These are phyloP conservation scores for Diorhabda elongata DNA, from an alignment of 1,140 invertebrate species.

Conservation along the genomic window DNA sequence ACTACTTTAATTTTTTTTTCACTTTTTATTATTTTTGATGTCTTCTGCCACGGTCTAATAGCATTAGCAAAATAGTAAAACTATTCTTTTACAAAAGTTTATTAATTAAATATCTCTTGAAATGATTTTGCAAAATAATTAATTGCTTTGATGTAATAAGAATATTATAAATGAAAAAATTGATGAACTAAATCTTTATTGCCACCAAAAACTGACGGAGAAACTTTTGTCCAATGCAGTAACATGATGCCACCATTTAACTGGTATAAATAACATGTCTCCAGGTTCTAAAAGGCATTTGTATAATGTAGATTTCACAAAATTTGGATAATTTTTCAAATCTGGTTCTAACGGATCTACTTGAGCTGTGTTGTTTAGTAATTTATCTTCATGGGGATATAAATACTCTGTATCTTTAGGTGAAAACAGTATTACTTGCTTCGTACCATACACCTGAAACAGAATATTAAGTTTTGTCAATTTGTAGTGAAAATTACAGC, in stretches of 20 bases:
- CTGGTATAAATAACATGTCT: constrained; percentile 88
- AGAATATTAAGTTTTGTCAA: neutral
- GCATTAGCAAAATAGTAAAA: too few relatives aligned
- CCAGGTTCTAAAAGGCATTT: constrained; percentile 74
- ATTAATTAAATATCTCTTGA: too few relatives aligned
- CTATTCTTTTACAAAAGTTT: too few relatives aligned
- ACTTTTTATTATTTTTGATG: too few relatives aligned
- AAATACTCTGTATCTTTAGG: constrained; percentile 65
- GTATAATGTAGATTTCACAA: constrained; percentile 60
- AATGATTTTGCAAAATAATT: too few relatives aligned
- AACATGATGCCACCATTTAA: constrained; percentile 94
- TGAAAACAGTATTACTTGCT: constrained; percentile 78
- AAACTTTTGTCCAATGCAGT: constrained; percentile 75
- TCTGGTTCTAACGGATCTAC: constrained; percentile 81
- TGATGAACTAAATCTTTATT: constrained; percentile 58
- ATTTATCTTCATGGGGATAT: constrained; percentile 74
- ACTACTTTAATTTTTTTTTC: too few relatives aligned
- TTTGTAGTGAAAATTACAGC: too few relatives aligned
- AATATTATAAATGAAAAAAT: constrained; percentile 64
- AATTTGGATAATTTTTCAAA: constrained; percentile 67
- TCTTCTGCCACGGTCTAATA: too few relatives aligned
- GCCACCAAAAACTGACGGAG: constrained; percentile 92
- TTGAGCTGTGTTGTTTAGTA: constrained; percentile 79
- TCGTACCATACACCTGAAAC: constrained; percentile 75
- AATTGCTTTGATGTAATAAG: constrained; percentile 45